Base-by-base conservation (phyloP, 2,113 vertebrate genomes). In the Harpagus bidentatus region DNA sequence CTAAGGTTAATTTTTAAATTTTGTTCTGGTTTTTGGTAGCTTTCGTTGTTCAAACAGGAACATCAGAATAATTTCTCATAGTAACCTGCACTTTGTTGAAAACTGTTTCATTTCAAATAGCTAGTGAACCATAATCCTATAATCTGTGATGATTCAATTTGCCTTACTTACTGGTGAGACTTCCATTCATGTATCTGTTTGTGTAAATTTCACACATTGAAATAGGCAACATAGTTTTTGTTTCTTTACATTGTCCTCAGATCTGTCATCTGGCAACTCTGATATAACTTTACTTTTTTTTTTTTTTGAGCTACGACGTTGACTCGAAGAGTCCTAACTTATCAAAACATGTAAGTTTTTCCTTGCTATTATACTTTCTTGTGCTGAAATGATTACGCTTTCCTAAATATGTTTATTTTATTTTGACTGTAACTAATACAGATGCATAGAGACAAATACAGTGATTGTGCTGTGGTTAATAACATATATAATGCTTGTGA, bases 241-340 rank as follows among this genome's bases (percentile, higher is more conserved):
- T 83, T 90, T 96, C 40, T 80, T 67, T 62, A 42, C 3, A 9
- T 45, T 88, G 9, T 79, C 29, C 29, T 92, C 26, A 56, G 47
- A 48, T 65, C 38, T 76, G 15, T 86, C 50, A 72, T 74, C 15
- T 87, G 59, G 26, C 20, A 93, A 82, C 40, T 71, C 36, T 62
- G 15, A 94, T 67, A 22, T 7, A 82, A 66, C 43, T 58, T 89
- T 45, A 7, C 3, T 36, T 38, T 70, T 52, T 67, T 45, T 69
- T 70, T 58, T 93, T 94, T 97, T 97, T 43, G 91, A 99, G 99
- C 98, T 99, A 99, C 38, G 99, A 99, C 91, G 99, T 99, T 56
- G 99, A 99, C 97, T 99, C 99, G 6, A 99, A 99, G 98, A 99
- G 99, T 52, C 98, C 98, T 93, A 99, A 99, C 96, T 98, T 99